These are phyloP conservation scores for Scaptomyza montana DNA, from an alignment of 1,140 invertebrate genomes.

Conservation along the genomic window DNA sequence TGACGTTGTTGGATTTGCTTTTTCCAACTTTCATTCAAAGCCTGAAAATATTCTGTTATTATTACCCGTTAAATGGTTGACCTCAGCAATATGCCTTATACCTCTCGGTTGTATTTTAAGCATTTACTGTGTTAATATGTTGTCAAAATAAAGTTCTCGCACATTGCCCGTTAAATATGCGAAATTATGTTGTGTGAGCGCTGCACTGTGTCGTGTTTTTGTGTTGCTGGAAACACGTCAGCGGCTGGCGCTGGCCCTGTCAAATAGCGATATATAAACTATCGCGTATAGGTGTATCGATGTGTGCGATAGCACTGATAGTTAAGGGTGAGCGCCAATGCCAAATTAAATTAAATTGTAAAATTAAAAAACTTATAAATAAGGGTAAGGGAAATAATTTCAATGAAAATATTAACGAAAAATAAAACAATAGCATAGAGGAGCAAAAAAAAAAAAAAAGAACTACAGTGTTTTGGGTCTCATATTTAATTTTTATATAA, in stretches of 20 bases:
- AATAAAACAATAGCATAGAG: neutral
- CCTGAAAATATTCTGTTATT: slow-evolving; percentile 12
- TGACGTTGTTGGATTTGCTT: slow-evolving; percentile 7
- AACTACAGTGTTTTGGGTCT: too few species aligned
- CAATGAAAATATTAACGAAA: neutral
- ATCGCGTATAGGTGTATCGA: neutral
- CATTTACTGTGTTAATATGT: slow-evolving; percentile 14
- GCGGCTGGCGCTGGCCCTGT: slow-evolving; percentile 29
- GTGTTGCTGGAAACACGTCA: slow-evolving; percentile 55
- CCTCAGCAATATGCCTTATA: neutral
- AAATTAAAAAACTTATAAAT: neutral
- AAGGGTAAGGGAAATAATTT: neutral
- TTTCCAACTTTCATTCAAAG: slow-evolving; percentile 33
- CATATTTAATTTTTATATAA: too few species aligned
- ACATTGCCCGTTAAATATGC: slow-evolving; percentile 28
- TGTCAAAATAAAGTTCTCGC: slow-evolving; percentile 19
- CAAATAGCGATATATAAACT: slow-evolving; percentile 1
- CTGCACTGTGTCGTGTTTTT: slow-evolving; percentile 41
- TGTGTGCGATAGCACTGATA: slow-evolving; percentile 15
- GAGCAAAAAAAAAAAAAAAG: too few species aligned
- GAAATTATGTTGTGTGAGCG: slow-evolving; percentile 38
- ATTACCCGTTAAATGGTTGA: slow-evolving; percentile 23
- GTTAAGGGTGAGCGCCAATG: neutral
- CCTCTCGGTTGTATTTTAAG: neutral
- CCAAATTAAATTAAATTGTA: neutral